A percentile compares a stretch with the other conserved stretches of the same genome.
Conservation (phyloP, 2,797 vertebrate species). For the Selene dorsalis region DNA sequence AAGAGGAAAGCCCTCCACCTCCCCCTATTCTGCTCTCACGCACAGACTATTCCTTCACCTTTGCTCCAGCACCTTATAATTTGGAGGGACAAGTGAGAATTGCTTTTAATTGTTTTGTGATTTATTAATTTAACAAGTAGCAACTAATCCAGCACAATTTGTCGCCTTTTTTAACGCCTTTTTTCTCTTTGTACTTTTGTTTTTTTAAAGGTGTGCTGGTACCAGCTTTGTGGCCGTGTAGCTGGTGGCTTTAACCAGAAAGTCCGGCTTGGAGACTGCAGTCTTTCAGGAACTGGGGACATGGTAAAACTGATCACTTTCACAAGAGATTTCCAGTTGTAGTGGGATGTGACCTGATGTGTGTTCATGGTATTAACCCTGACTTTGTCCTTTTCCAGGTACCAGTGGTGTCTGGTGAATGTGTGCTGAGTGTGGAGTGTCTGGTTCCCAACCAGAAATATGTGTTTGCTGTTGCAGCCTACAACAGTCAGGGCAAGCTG, state of each 20-base stretch:
- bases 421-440: conserved; percentile 85
- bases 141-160: not conserved
- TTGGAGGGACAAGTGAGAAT: conserved; percentile 84
- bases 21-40: conserved; percentile 89
- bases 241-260: conserved; percentile 85
- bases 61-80: conserved; percentile 88
- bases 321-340: not conserved
- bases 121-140: not conserved
- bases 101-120: conserved; percentile 41
- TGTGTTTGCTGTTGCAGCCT: conserved; percentile 94
- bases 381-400: conserved; percentile 80
- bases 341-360: not conserved
- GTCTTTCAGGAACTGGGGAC: conserved; percentile 89
- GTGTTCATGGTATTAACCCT: not conserved
- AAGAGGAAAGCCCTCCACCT: conserved; percentile 82
- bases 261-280: conserved; percentile 89
- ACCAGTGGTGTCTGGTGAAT: conserved; percentile 82
- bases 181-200: not conserved
- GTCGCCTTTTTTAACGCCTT: not conserved
- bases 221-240: conserved; percentile 88
- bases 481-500: conserved; percentile 87
- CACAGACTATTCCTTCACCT: conserved; percentile 86
- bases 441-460: conserved; percentile 93
- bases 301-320: conserved; percentile 80
- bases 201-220: conserved; percentile 90